phyloP scores from a whole-genome alignment of 2,797 vertebrate species.

The Xenops minutus region DNA sequence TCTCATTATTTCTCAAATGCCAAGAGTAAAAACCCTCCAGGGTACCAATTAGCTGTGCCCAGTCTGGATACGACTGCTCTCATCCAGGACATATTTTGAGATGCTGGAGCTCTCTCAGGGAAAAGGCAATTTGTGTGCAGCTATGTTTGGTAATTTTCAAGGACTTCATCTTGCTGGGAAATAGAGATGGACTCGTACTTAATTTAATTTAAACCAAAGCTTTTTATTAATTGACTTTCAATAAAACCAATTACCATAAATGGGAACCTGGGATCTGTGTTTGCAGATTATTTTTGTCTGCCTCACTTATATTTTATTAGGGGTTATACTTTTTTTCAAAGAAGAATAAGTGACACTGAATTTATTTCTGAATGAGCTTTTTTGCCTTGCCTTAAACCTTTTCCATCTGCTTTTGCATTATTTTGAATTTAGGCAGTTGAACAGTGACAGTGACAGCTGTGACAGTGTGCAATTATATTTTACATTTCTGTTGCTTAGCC shows the following conservation, averaged over 20 bases:
- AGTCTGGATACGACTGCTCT: neutral
- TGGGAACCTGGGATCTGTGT: constrained; percentile 16
- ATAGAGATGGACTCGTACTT: constrained; percentile 13
- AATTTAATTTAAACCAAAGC: constrained; percentile 66
- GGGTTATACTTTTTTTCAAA: neutral
- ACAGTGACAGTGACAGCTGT: neutral
- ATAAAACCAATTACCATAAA: constrained; percentile 17
- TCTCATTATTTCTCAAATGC: constrained; percentile 70
- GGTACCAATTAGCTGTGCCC: constrained; percentile 71
- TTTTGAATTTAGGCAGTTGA: neutral
- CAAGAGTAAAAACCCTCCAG: constrained; percentile 60
- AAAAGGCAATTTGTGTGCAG: constrained; percentile 75
- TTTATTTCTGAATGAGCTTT: neutral
- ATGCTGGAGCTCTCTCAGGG: constrained; percentile 64
- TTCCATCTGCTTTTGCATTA: neutral
- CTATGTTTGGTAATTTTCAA: constrained; percentile 58
- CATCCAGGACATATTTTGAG: constrained; percentile 48
- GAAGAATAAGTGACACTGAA: neutral
- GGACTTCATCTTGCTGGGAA: constrained; percentile 32
- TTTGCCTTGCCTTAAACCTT: neutral
- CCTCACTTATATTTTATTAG: neutral
- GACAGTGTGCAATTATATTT: neutral
- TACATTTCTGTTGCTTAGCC: neutral
- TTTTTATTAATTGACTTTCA: constrained; percentile 55
- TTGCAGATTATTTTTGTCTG: constrained; percentile 6